phyloP scores from a whole-genome alignment of 1,140 invertebrate species.

The Penaeus chinensis region DNA sequence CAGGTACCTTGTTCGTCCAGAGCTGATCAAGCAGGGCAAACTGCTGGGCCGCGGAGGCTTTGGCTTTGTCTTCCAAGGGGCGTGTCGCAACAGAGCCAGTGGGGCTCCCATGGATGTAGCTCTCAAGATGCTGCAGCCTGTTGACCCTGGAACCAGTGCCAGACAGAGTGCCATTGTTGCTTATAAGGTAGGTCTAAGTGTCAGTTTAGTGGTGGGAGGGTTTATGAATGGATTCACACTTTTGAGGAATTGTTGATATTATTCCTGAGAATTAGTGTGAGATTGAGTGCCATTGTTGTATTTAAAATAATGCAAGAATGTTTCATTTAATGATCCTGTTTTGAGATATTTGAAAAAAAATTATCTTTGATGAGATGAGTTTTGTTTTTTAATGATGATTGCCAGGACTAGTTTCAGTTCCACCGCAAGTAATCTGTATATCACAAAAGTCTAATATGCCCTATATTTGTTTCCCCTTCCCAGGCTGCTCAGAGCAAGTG shows the following conservation, averaged over 20 bases:
- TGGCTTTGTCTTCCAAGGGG: slow-evolving; percentile 93
- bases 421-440: neutral
- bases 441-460: neutral
- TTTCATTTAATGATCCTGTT: too few relatives aligned
- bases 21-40: slow-evolving; percentile 82
- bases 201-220: neutral
- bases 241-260: neutral
- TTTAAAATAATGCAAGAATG: too few relatives aligned
- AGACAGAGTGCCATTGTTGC: slow-evolving; percentile 80
- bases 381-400: too few relatives aligned
- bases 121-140: slow-evolving; percentile 95
- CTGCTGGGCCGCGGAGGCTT: slow-evolving; percentile 95
- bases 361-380: too few relatives aligned
- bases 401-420: too few relatives aligned
- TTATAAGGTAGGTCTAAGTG: slow-evolving; percentile 75
- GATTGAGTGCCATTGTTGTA: too few relatives aligned
- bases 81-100: slow-evolving; percentile 74
- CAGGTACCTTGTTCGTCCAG: slow-evolving; percentile 80
- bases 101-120: slow-evolving; percentile 81
- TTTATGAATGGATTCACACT: neutral
- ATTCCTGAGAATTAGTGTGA: too few relatives aligned
- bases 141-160: slow-evolving; percentile 84
- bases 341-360: too few relatives aligned
- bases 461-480: slow-evolving; percentile 5
- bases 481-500: slow-evolving; percentile 86